Evolutionary conservation across 2,888 invertebrate species (phyloP).

Genomic region (Aphidius colemani): DNA sequence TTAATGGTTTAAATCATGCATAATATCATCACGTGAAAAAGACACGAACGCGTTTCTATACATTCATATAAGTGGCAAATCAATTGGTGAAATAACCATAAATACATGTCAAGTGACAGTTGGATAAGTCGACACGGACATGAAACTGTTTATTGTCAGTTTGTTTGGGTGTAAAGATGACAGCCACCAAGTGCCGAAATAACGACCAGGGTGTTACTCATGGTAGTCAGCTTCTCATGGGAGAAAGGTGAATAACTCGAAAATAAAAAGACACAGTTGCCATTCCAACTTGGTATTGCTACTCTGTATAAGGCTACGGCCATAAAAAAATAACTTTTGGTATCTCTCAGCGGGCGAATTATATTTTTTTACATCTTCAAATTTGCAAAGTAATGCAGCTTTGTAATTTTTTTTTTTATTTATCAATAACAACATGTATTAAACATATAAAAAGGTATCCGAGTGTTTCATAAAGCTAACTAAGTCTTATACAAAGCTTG

Average conservation of each 20-base stretch:
- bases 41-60: not conserved
- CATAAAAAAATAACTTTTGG: constrained; percentile 2
- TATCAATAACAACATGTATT: not conserved
- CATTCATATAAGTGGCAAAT: constrained; percentile 37
- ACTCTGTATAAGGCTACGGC: constrained; percentile 14
- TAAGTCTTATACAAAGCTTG: too few relatives aligned
- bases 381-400: not conserved
- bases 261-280: constrained; percentile 16
- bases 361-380: not conserved
- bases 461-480: too few relatives aligned
- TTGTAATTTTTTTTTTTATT: not conserved
- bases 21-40: not conserved
- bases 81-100: constrained; percentile 55
- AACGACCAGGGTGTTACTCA: constrained; percentile 27
- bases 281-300: constrained; percentile 18
- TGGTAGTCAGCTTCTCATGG: too few relatives aligned
- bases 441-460: not conserved
- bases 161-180: constrained; percentile 47
- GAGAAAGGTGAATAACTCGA: constrained; percentile 14
- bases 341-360: too few relatives aligned
- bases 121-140: constrained; percentile 27
- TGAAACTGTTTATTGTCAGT: constrained; percentile 39
- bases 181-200: constrained; percentile 36
- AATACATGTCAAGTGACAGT: constrained; percentile 48
- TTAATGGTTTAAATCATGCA: too few relatives aligned